Evolutionary conservation across 53 echinoderm and acorn worm genomes (phyloP).

Genomic region (Luidia sarsii): DNA sequence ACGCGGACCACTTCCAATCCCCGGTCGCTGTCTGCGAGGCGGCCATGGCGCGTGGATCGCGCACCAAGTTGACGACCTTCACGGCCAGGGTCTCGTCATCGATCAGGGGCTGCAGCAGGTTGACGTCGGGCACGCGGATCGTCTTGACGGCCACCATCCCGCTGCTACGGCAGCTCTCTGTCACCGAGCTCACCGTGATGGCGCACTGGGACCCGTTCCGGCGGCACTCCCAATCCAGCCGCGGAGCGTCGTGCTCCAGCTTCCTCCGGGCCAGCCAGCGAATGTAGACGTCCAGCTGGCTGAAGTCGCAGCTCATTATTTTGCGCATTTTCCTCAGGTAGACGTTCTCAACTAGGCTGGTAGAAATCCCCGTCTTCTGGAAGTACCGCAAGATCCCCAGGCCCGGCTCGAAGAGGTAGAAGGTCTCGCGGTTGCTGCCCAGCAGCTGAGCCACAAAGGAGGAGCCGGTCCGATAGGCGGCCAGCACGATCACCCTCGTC

Average conservation of each 20-base stretch:
- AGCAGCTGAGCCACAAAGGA: slow-evolving; percentile 80
- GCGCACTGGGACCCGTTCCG: neutral
- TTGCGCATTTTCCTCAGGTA: slow-evolving; percentile 60
- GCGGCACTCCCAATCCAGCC: neutral
- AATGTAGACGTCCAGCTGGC: slow-evolving; percentile 53
- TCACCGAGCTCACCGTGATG: slow-evolving; percentile 20
- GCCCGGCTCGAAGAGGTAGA: slow-evolving; percentile 90
- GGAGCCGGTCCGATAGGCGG: slow-evolving; percentile 82
- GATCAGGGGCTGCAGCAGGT: slow-evolving; percentile 61
- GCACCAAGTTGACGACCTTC: slow-evolving; percentile 77
- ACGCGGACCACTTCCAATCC: neutral
- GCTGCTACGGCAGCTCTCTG: slow-evolving; percentile 43
- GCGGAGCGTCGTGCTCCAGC: neutral
- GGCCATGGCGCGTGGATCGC: slow-evolving; percentile 80
- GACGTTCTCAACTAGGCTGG: slow-evolving; percentile 44
- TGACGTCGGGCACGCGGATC: slow-evolving; percentile 74
- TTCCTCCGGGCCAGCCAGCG: slow-evolving; percentile 41
- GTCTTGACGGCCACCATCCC: slow-evolving; percentile 63
- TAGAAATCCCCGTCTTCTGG: slow-evolving; percentile 50
- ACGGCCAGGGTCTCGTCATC: slow-evolving; percentile 49
- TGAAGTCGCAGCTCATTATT: slow-evolving; percentile 60
- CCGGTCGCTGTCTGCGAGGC: slow-evolving; percentile 50
- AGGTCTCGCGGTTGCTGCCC: slow-evolving; percentile 64
- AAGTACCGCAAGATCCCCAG: slow-evolving; percentile 40
- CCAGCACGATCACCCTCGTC: slow-evolving; percentile 74